Conservation (phyloP, 92 coral and sea anemone genomes). For the Bergia sp. region DNA sequence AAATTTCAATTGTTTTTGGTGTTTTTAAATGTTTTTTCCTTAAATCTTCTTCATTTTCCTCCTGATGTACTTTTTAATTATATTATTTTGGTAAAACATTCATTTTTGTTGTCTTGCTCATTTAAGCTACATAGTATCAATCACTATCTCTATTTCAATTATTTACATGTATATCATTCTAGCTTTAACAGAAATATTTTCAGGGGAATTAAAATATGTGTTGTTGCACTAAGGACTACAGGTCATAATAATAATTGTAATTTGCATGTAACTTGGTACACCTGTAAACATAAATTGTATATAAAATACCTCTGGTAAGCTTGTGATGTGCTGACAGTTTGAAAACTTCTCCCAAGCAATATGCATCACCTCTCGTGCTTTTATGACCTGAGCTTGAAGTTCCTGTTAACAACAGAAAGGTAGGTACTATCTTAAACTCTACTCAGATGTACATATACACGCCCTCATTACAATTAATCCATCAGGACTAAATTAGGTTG, state of each 20-base stretch:
- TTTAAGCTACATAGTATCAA: too few species aligned
- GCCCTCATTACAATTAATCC: neutral
- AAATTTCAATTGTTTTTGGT: too few species aligned
- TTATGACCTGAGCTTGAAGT: constrained; percentile 77
- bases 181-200: too few species aligned
- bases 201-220: too few species aligned
- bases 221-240: neutral
- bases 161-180: too few species aligned
- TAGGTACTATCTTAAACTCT: neutral
- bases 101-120: too few species aligned
- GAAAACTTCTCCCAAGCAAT: constrained; percentile 97
- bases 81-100: too few species aligned
- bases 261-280: neutral
- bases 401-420: constrained; percentile 57
- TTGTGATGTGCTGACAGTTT: constrained; percentile 74
- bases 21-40: too few species aligned
- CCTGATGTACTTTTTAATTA: too few species aligned
- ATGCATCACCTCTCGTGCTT: constrained; percentile 90
- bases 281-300: neutral
- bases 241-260: neutral
- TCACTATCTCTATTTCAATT: too few species aligned
- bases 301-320: constrained; percentile 85
- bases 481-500: neutral
- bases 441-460: too few species aligned
- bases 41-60: too few species aligned